A percentile compares a stretch with the other conserved stretches of the same genome.
Evolutionary conservation across 2,888 invertebrate species (phyloP).

Genomic region (Pollenia amentaria): DNA sequence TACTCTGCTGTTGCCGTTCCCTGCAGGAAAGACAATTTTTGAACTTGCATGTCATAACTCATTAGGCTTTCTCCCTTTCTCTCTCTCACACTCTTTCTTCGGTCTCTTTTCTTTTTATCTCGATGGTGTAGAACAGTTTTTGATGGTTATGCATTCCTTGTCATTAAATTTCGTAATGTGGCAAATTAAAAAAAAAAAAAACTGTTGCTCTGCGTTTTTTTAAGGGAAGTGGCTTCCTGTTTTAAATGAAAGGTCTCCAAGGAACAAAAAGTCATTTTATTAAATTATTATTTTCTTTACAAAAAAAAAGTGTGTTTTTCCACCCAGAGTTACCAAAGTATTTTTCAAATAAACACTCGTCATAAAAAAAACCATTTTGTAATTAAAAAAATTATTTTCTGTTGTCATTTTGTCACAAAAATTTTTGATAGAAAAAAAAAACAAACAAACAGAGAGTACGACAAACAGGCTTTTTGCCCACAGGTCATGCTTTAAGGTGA

Average conservation of each 20-base stretch:
- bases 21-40: no score
- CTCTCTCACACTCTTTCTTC: not conserved
- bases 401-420: slow-evolving; percentile 15
- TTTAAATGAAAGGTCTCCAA: not conserved
- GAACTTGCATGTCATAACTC: slow-evolving; percentile 68
- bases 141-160: slow-evolving; percentile 58
- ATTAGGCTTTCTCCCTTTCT: slow-evolving; percentile 38
- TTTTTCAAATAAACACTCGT: slow-evolving; percentile 29
- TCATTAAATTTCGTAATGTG: slow-evolving; percentile 36
- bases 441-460: not conserved
- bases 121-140: slow-evolving; percentile 44
- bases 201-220: slow-evolving; percentile 14
- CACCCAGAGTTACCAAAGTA: slow-evolving; percentile 31
- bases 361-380: slow-evolving; percentile 17
- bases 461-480: not conserved
- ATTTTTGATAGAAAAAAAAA: not conserved
- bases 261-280: slow-evolving; percentile 2
- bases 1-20: no score
- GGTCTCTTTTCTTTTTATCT: not conserved
- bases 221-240: not conserved
- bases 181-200: slow-evolving; percentile 31
- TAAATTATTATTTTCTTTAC: not conserved
- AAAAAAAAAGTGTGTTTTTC: not conserved
- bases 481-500: slow-evolving; percentile 79
- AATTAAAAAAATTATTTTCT: slow-evolving; percentile 60